Evolutionary conservation across 2,113 vertebrate genomes (phyloP).

Genomic region (Hemicordylus capensis): DNA sequence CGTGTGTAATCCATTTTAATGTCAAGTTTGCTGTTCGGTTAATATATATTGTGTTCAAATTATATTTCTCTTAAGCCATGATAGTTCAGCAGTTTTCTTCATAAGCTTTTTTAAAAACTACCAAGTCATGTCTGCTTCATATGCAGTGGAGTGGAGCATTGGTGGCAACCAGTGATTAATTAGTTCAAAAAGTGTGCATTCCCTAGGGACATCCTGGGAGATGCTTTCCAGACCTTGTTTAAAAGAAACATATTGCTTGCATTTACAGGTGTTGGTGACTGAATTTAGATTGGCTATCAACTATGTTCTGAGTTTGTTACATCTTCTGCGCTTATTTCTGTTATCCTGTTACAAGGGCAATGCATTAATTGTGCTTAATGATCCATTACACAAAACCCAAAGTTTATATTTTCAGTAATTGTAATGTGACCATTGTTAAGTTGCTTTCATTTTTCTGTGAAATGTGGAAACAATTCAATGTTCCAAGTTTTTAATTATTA

Average conservation of each 20-base stretch:
- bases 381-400: constrained; percentile 23
- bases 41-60: constrained; percentile 46
- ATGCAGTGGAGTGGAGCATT: constrained; percentile 62
- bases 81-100: constrained; percentile 50
- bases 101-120: constrained; percentile 25
- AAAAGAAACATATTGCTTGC: constrained; percentile 69
- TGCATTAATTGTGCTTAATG: constrained; percentile 64
- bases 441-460: constrained; percentile 24
- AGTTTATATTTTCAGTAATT: constrained; percentile 36
- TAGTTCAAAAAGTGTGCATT: constrained; percentile 72
- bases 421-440: constrained; percentile 26
- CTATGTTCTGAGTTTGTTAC: constrained; percentile 37
- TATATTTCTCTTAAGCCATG: constrained; percentile 40
- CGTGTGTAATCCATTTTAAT: constrained; percentile 29
- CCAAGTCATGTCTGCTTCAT: constrained; percentile 62
- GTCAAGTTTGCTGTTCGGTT: constrained; percentile 46
- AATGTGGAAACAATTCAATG: constrained; percentile 6
- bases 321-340: constrained; percentile 51
- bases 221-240: constrained; percentile 61
- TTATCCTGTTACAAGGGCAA: constrained; percentile 36
- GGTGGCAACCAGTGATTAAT: constrained; percentile 75
- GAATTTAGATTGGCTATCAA: constrained; percentile 67
- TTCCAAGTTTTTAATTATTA: constrained; percentile 13
- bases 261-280: constrained; percentile 68
- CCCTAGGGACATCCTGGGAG: constrained; percentile 65